phyloP scores from a whole-genome alignment of 2,113 vertebrate species.

The Pogonocichla stellata region DNA sequence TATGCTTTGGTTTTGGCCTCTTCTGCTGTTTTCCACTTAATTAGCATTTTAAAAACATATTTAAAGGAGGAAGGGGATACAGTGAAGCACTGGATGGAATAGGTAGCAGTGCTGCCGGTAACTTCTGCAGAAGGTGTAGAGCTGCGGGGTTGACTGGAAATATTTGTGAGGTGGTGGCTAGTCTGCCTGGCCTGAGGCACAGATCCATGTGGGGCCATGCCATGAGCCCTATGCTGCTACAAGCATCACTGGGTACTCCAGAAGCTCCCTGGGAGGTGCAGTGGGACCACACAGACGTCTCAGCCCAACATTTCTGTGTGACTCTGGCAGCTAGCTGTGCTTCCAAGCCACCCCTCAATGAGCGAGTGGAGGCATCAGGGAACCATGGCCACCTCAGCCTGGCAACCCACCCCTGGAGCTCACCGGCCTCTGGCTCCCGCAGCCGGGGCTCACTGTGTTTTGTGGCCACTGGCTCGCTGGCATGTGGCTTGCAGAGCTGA shows the following conservation, averaged over 20 bases:
- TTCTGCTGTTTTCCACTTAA: neutral
- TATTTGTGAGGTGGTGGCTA: neutral
- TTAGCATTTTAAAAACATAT: neutral
- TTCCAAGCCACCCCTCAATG: neutral
- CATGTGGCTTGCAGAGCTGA: neutral
- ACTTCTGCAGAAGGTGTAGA: neutral
- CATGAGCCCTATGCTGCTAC: rapidly evolving
- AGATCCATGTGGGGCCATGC: rapidly evolving
- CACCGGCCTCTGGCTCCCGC: rapidly evolving
- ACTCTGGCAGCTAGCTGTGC: neutral
- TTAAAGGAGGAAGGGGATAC: neutral
- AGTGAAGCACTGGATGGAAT: neutral
- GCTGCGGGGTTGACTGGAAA: neutral
- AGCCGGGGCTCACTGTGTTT: rapidly evolving
- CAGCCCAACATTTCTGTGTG: neutral
- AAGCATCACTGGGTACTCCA: rapidly evolving
- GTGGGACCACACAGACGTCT: neutral
- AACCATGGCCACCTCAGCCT: conserved; percentile 8
- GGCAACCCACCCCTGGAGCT: neutral
- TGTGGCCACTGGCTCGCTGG: neutral
- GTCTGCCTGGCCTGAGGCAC: rapidly evolving
- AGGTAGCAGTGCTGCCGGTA: neutral
- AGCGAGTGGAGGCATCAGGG: rapidly evolving
- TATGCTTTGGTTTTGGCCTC: neutral
- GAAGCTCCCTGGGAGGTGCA: neutral